Base-by-base conservation (phyloP, 2,888 invertebrate genomes). In the Drosophila helvetica region DNA sequence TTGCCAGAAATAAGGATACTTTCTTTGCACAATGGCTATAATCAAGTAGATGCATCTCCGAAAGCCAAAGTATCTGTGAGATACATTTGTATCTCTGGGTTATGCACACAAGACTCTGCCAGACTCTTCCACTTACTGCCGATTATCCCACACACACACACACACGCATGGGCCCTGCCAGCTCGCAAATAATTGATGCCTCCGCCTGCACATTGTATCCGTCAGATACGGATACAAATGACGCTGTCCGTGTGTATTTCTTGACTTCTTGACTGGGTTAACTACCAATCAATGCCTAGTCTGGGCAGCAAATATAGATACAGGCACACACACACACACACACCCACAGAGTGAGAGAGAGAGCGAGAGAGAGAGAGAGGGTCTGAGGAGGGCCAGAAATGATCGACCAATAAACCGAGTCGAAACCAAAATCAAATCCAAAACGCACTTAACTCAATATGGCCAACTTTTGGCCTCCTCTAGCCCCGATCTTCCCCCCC, bases 381-480 rank as follows among this genome's bases (percentile, higher is more conserved):
- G 25, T 6, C 25, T 6, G 6, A 25, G 8, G 25, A 7, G 7
- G 25, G 12, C 5, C 33, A 15, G 33, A 19, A 18, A 59, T n/a
- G 57, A 56, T 22, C 45, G 18, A 30, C 10, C 25, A 72, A 33
- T 12, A 30, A 30, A 30, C 17, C 30, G 19, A 47, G 53, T 30
- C 8, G 8, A 27, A 27, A 27, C 27, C 50, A 50, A 71, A 71
- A 64, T 71, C 70, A 73, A 71, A 71, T 57, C 74, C 53, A 71
- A 61, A 71, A 64, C 74, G 74, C 65, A 71, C 70, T 71, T 64
- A 73, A 64, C 64, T 71, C 70, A 57, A 71, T 71, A 73, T 71
- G 52, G 74, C 57, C 27, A 67, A 71, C 57, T 65, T 62, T 54
- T 54, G 45, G 30, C 7, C 38, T 38, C 38, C 38, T 38, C 38